A percentile compares a stretch with the other conserved stretches of the same genome.
Evolutionary conservation across 2,797 vertebrate species (phyloP).

Genomic region (Luscinia luscinia): DNA sequence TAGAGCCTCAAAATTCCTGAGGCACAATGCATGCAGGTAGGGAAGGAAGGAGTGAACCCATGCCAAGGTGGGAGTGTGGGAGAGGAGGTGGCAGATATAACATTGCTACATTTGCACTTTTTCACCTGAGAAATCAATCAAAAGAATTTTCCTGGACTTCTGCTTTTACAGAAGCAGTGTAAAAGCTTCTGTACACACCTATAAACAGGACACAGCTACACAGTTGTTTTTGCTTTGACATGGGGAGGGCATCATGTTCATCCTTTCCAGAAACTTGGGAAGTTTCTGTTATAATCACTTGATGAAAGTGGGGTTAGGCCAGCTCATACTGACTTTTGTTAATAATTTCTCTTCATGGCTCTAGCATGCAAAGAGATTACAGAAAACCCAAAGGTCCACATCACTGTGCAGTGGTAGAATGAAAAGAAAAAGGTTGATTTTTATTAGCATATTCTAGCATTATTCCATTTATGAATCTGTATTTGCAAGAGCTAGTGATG

Average conservation of each 20-base stretch:
- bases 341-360: background rate
- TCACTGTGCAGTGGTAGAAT: background rate
- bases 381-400: fast-evolving
- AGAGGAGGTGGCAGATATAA: background rate
- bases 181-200: too few relatives aligned
- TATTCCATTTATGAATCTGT: background rate
- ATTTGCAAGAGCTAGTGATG: background rate
- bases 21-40: background rate
- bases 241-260: background rate
- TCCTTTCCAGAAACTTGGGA: background rate
- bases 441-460: background rate
- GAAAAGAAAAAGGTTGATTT: background rate
- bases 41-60: background rate
- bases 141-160: fast-evolving
- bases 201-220: background rate
- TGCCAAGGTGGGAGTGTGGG: background rate
- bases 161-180: too few relatives aligned
- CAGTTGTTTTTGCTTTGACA: background rate
- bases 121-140: background rate
- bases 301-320: background rate
- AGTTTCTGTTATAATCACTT: background rate
- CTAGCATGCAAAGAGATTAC: background rate
- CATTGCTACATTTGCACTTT: background rate
- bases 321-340: background rate
- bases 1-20: background rate